Base-by-base conservation (phyloP, 1,140 invertebrate genomes). In the Adoxophyes honmai region DNA sequence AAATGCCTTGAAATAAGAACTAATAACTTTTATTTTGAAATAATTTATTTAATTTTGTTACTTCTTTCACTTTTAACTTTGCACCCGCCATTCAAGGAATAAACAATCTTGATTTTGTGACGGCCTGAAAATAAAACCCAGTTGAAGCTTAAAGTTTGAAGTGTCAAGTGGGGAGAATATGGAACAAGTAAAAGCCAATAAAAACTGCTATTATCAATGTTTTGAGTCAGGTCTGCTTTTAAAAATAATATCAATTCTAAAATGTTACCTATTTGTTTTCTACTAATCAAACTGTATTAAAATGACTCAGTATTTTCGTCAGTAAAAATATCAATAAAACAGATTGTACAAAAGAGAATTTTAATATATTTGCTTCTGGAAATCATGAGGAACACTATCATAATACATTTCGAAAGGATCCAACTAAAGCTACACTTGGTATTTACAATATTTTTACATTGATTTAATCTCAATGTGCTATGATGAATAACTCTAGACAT, bases 11-110 rank as follows among this genome's bases (percentile, higher is more conserved):
- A 62, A 44, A 56, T 70, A 70, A 68, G 71, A 73, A 75, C 70
- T 75, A 75, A 72, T 73, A 74, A 68, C 68, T 88, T 84, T 88
- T 80, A 76, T 83, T 84, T 85, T 81, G 74, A 74, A 88, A 85
- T 88, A 88, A 88, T 86, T 87, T 86, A 86, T 81, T 81, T 83
- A 83, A 74, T 86, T 81, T 76, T 78, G 72, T 81, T 75, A 84
- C 72, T 82, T 79, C 80, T 78, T 81, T 86, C 73, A 79, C 75
- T 83, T 78, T 65, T 78, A 84, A 82, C 75, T 82, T 81, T 79
- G 79, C 80, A 71, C 79, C 75, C 70, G 69, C 74, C 68, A 62
- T 68, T 70, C 63, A 68, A 71, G 70, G 70, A 77, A 59, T 73
- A 76, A 70, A 72, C 58, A 62, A 68, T 75, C 72, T 80, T 62